Conservation (phyloP, 2,797 vertebrate species). For the Coracias cyanogaster region DNA sequence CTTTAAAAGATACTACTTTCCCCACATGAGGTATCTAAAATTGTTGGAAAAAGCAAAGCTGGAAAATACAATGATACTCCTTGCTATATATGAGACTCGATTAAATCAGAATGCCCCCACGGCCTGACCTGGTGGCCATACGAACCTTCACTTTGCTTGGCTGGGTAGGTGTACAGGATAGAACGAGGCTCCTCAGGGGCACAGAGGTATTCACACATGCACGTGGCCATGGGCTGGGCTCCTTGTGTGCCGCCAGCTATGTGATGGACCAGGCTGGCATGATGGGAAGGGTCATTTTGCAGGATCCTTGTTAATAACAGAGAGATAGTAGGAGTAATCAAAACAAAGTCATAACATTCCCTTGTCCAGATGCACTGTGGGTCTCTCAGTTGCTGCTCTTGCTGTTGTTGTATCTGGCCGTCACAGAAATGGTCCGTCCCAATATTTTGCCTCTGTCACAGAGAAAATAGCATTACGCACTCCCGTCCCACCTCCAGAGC, state of each 20-base stretch:
- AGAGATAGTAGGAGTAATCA: not conserved
- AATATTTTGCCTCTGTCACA: not conserved
- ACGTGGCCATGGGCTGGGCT: rapidly evolving
- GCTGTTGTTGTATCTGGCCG: not conserved
- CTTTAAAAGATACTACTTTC: conserved; percentile 51
- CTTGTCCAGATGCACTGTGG: not conserved
- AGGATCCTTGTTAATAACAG: not conserved
- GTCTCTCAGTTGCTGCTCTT: not conserved
- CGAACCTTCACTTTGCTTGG: not conserved
- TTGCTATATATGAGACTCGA: not conserved
- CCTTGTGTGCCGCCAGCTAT: rapidly evolving
- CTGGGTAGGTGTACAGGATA: rapidly evolving
- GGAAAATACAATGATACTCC: not conserved
- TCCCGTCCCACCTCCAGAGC: not conserved
- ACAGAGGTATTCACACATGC: rapidly evolving
- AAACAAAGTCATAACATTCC: not conserved
- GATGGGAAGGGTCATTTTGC: not conserved
- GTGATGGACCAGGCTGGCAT: rapidly evolving
- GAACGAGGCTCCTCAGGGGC: not conserved
- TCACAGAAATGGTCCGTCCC: not conserved
- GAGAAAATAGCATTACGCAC: not conserved
- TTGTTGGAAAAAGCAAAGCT: conserved; percentile 15
- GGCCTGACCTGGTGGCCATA: not conserved
- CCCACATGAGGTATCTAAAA: conserved; percentile 35
- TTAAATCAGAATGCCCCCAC: not conserved